Evolutionary conservation across 2,888 invertebrate species (phyloP).

Genomic region (Rhingia campestris): DNA sequence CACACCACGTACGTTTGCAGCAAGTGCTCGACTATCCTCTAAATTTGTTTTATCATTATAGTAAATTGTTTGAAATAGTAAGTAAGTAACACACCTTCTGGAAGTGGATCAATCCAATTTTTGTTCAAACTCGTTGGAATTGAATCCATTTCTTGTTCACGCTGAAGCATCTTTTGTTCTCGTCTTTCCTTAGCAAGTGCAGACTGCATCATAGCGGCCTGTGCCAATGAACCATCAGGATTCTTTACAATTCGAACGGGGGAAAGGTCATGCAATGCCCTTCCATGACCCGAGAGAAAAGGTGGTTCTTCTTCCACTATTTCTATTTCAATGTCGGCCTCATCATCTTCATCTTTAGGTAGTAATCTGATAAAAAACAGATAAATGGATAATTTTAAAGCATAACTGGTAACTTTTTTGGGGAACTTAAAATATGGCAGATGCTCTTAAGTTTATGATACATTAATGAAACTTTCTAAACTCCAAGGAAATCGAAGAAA

Average conservation of each 20-base stretch:
- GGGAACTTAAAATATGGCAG: no score
- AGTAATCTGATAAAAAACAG: conserved; percentile 84
- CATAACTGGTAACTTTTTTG: no score
- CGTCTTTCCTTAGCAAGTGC: conserved; percentile 98
- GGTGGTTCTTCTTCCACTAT: conserved; percentile 99
- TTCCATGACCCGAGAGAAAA: conserved; percentile 96
- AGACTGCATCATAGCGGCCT: conserved; percentile 99
- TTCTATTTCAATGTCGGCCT: conserved; percentile 99
- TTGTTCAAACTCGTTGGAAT: conserved; percentile 92
- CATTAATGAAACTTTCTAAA: background rate
- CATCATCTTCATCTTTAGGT: conserved; percentile 95
- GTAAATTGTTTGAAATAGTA: background rate
- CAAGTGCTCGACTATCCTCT: conserved; percentile 87
- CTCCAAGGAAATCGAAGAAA: background rate
- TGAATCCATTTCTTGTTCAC: conserved; percentile 95
- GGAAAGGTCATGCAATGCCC: conserved; percentile 94
- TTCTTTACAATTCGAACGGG: conserved; percentile 98
- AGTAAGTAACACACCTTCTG: conserved; percentile 86
- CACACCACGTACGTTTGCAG: conserved; percentile 92
- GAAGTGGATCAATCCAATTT: conserved; percentile 98
- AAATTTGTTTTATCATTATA: conserved; percentile 18
- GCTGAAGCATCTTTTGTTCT: conserved; percentile 97
- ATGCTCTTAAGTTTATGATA: no score
- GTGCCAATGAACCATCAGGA: conserved; percentile 98
- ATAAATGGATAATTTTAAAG: background rate